These are phyloP conservation scores for Dysmachus trigonus DNA, from an alignment of 2,888 invertebrate species.

Conservation along the genomic window DNA sequence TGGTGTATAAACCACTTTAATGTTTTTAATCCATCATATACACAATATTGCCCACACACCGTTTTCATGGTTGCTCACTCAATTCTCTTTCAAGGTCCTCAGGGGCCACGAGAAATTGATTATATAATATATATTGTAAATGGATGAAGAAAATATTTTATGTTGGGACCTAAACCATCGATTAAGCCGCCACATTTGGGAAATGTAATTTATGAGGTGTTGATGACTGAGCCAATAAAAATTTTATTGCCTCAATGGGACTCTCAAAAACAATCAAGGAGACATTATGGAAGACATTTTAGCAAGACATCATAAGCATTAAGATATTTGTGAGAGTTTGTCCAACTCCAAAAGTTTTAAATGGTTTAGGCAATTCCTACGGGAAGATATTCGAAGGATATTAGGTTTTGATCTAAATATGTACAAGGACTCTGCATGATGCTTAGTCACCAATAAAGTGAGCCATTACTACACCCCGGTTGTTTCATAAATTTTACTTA, in stretches of 20 bases:
- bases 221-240: not conserved
- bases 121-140: not conserved
- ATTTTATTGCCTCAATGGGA: not conserved
- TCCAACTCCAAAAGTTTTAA: not conserved
- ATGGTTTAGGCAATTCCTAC: not conserved
- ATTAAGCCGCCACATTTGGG: not conserved
- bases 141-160: not conserved
- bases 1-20: not conserved
- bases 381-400: not conserved
- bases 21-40: not conserved
- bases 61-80: not conserved
- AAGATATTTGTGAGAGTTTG: not conserved
- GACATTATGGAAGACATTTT: not conserved
- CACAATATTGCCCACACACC: not conserved
- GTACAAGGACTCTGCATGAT: not conserved
- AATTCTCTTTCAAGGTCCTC: not conserved
- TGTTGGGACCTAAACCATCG: not conserved
- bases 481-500: not conserved
- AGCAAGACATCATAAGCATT: not conserved
- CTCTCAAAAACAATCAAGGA: not conserved
- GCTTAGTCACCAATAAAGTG: not conserved
- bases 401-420: not conserved
- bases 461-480: not conserved
- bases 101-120: not conserved
- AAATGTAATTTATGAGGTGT: not conserved